Conservation (phyloP, 2,797 vertebrate genomes). For the Taenioides sp. region DNA sequence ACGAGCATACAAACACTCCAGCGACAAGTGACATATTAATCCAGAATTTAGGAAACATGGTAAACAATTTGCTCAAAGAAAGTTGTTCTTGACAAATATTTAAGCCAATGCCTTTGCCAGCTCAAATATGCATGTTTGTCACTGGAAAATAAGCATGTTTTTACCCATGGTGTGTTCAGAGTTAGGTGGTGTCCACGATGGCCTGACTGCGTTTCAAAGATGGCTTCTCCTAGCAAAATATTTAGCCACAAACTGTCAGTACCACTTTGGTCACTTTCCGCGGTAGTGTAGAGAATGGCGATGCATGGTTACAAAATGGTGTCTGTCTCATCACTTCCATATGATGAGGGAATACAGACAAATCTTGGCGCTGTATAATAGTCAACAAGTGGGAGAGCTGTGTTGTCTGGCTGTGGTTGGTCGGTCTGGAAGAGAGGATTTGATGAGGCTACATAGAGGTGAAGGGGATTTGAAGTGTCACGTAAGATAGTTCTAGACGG, state of each 20-base stretch:
- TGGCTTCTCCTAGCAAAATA: conserved; percentile 17
- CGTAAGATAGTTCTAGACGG: conserved; percentile 74
- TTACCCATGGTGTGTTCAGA: neutral
- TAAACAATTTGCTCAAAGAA: conserved; percentile 46
- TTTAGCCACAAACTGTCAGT: conserved; percentile 38
- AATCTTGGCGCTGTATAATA: conserved; percentile 25
- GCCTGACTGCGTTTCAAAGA: conserved; percentile 28
- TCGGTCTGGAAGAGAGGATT: conserved; percentile 61
- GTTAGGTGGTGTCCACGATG: conserved; percentile 9
- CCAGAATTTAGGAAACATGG: conserved; percentile 58
- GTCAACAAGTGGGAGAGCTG: conserved; percentile 22
- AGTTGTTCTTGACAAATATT: conserved; percentile 50
- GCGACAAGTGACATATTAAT: conserved; percentile 50
- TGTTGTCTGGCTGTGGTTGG: conserved; percentile 59
- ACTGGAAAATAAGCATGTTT: conserved; percentile 16
- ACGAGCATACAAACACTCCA: conserved; percentile 53
- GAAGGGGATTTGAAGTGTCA: conserved; percentile 71
- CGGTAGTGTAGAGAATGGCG: neutral
- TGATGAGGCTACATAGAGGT: conserved; percentile 53
- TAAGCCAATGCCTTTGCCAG: conserved; percentile 36
- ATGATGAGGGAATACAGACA: conserved; percentile 9
- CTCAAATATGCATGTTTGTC: conserved; percentile 20
- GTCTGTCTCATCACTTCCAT: conserved; percentile 30
- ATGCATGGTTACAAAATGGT: conserved; percentile 8
- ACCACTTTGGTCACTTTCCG: conserved; percentile 21